Base-by-base conservation (phyloP, 2,113 vertebrate species). In the Notiomystis cincta region DNA sequence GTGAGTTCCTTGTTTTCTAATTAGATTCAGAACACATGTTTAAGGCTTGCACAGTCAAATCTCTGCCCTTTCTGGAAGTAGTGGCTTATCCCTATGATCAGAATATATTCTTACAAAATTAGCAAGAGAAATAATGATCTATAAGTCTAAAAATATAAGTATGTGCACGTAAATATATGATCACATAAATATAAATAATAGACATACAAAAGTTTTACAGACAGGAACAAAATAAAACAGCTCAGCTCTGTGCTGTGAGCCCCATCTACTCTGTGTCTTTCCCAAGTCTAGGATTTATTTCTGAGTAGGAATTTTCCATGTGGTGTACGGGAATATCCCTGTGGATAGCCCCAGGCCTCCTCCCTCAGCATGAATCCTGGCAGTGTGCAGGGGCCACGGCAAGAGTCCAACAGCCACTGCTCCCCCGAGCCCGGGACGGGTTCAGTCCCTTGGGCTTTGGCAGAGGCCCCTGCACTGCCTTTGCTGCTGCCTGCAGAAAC, bases 401-500 rank as follows among this genome's bases (percentile, higher is more conserved):
- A 60, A 51, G 42, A 5, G 15, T 5, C 83, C 88, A 44, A 9
- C 5, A 7, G 1, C 15, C 56, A 13, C 40, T 3, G 6, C 47
- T 60, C 82, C 85, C 82, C 35, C 28, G 6, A 56, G 60, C 61
- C 64, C 1, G 20, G 87, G 78, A 53, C 57, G 50, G 67, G 25
- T 38, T 76, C 35, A 23, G 71, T 23, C 50, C 72, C 9, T 13
- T 25, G 56, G 84, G 56, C n/a, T 69, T 66, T 79, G 89, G 86
- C 78, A 66, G 60, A 15, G 37, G 58, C 21, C 27, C 42, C 44
- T 7, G 22, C 5, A 0, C 21, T 61, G 66, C 84, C 67, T 79
- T 37, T 48, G 78, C 64, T 80, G 62, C 95, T 97, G 90, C 97
- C 80, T 97, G 97, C 92, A 96, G 40, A 65, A 93, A 97, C 96